Conservation (phyloP, 2,113 vertebrate genomes). For the Alouatta palliata region DNA sequence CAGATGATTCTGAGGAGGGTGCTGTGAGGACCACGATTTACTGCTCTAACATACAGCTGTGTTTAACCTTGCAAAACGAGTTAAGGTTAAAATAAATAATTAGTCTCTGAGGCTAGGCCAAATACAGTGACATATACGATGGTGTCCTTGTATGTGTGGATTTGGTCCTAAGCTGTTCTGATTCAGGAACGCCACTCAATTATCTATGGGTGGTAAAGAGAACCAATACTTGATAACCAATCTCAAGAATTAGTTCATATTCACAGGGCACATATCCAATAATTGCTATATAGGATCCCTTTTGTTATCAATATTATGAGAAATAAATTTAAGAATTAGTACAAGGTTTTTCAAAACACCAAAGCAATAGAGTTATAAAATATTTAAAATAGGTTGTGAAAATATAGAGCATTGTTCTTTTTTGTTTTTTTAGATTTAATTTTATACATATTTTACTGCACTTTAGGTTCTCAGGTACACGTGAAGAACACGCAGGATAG, state of each 20-base stretch:
- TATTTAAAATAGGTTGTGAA: background rate
- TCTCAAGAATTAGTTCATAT: background rate
- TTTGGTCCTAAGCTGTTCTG: background rate
- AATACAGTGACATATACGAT: background rate
- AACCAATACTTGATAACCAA: background rate
- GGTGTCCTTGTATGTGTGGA: background rate
- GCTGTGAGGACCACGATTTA: background rate
- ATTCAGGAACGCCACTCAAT: background rate
- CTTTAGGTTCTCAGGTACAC: too few species aligned
- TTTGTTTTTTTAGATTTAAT: too few species aligned
- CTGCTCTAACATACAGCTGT: background rate
- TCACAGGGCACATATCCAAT: background rate
- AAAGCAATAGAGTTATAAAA: background rate
- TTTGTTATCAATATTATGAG: background rate
- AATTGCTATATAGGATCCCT: background rate
- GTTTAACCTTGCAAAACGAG: background rate
- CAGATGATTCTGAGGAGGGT: background rate
- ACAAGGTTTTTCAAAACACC: background rate
- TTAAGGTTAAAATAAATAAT: background rate
- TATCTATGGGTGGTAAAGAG: background rate
- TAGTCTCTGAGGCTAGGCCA: background rate
- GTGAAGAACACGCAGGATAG: too few species aligned
- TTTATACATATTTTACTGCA: too few species aligned
- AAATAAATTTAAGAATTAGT: background rate
- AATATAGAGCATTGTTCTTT: background rate